A percentile compares a stretch with the other conserved stretches of the same genome.
Conservation (phyloP, 64 coral and sea anemone species). For the Porites australiensis region DNA sequence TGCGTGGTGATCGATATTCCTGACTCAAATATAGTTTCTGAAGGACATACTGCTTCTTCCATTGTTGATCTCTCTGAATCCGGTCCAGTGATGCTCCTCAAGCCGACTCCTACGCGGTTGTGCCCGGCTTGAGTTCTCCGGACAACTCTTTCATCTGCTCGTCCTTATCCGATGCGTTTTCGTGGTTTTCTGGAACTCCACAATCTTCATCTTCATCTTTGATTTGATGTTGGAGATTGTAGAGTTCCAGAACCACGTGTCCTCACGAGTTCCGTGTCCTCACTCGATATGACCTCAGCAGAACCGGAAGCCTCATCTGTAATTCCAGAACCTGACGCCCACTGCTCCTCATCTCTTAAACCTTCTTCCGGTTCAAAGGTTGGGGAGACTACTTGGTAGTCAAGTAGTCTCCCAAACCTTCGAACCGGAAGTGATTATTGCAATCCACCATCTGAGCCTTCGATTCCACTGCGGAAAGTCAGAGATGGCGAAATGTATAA, state of each 20-base stretch:
- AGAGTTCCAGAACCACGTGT: no score
- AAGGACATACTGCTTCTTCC: no score
- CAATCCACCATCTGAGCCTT: background rate
- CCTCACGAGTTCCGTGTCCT: background rate
- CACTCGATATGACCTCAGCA: background rate
- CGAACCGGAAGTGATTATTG: no score
- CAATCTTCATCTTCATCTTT: background rate
- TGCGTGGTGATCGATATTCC: background rate
- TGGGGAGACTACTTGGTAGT: no score
- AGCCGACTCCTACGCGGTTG: background rate
- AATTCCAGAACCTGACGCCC: no score
- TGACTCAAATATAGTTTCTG: no score
- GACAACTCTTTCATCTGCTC: background rate
- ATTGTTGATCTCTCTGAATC: no score
- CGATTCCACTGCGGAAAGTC: background rate
- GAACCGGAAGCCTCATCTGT: no score
- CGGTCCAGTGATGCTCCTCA: no score
- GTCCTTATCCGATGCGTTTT: background rate
- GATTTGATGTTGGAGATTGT: background rate
- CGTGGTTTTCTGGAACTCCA: background rate
- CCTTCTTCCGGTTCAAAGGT: no score
- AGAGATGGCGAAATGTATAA: background rate
- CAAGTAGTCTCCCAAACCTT: no score
- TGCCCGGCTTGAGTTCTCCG: background rate
- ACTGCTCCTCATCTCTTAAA: no score